phyloP scores from a whole-genome alignment of 2,113 vertebrate species.

The Tauraco erythrolophus region DNA sequence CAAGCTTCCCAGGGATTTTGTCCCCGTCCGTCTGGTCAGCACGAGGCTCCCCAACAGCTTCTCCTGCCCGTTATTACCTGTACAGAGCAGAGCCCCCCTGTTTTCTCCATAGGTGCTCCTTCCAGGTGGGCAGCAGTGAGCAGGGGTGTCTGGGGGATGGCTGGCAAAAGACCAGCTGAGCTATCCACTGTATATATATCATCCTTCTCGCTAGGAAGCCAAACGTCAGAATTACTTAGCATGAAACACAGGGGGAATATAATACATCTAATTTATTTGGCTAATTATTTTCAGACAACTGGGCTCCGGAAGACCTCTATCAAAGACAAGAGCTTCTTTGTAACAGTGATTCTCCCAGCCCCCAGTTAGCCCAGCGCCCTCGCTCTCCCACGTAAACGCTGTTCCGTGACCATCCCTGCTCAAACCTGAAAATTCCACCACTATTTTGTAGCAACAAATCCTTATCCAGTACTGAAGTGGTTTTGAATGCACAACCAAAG shows the following conservation, averaged over 20 bases:
- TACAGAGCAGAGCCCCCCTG: background rate
- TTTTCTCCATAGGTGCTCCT: background rate
- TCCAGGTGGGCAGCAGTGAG: rapidly evolving
- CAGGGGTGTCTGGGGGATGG: background rate
- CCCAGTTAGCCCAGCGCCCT: background rate
- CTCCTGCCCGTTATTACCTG: background rate
- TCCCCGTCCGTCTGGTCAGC: background rate
- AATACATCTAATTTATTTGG: background rate
- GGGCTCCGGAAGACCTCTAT: background rate
- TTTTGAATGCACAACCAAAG: background rate
- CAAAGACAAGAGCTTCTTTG: constrained; percentile 4
- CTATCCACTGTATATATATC: background rate
- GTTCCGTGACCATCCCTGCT: background rate
- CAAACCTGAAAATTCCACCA: background rate
- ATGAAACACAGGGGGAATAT: background rate
- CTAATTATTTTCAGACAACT: background rate
- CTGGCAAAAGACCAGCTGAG: background rate
- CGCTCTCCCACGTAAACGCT: background rate
- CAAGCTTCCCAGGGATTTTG: background rate
- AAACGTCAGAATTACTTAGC: background rate
- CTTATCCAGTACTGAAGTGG: background rate
- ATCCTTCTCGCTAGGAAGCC: background rate
- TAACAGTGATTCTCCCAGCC: background rate
- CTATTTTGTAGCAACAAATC: background rate
- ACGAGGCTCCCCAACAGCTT: background rate